Percentiles rank a stretch among this genome's conserved stretches.
phyloP scores from a whole-genome alignment of 2,888 invertebrate genomes.

The Thymelicus acteon region DNA sequence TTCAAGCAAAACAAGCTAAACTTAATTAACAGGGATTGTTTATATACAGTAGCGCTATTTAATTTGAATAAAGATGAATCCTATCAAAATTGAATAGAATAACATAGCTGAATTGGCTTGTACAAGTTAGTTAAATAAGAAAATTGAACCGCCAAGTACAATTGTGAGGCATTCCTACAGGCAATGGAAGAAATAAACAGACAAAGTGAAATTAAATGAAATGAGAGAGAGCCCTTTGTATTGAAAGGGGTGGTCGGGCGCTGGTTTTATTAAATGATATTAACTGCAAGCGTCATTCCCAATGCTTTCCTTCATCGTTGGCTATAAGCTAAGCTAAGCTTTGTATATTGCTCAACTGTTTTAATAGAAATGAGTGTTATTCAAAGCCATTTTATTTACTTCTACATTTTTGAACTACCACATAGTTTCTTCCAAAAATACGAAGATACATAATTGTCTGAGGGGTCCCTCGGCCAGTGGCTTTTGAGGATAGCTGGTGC shows the following conservation, averaged over 20 bases:
- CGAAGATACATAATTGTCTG: no score
- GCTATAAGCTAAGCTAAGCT: neutral
- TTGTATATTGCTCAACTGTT: neutral
- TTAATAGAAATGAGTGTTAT: no score
- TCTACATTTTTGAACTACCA: no score
- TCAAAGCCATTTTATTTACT: no score
- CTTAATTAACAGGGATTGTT: slow-evolving; percentile 43
- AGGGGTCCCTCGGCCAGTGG: no score
- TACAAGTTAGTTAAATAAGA: slow-evolving; percentile 55
- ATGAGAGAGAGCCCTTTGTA: slow-evolving; percentile 39
- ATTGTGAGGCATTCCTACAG: slow-evolving; percentile 48
- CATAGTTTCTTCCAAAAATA: no score
- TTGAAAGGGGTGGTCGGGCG: slow-evolving; percentile 4
- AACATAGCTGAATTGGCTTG: slow-evolving; percentile 49
- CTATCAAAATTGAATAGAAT: slow-evolving; percentile 61
- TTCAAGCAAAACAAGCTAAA: slow-evolving; percentile 44
- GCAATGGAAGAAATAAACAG: slow-evolving; percentile 50
- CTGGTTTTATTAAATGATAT: neutral
- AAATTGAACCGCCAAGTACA: slow-evolving; percentile 54
- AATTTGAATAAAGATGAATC: slow-evolving; percentile 55
- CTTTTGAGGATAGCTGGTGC: no score
- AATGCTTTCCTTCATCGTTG: neutral
- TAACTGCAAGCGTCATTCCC: neutral
- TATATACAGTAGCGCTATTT: slow-evolving; percentile 45
- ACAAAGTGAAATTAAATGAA: slow-evolving; percentile 49